These are phyloP conservation scores for Odocoileus virginianus DNA, from an alignment of 2,113 vertebrate species.

Conservation along the genomic window DNA sequence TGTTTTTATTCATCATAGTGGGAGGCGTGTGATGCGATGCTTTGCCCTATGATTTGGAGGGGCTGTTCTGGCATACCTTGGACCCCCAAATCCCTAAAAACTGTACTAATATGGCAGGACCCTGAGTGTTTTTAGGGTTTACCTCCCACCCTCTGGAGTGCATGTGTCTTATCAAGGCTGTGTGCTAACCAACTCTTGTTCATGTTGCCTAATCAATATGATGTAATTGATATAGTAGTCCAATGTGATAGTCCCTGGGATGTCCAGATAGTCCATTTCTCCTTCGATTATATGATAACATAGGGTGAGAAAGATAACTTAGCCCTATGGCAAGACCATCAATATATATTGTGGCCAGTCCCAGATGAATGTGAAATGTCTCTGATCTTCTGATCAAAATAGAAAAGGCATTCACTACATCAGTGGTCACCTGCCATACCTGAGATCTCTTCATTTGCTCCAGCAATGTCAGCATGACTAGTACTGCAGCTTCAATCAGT, in stretches of 20 bases:
- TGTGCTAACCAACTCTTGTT: not conserved
- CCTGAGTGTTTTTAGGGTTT: not conserved
- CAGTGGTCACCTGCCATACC: not conserved
- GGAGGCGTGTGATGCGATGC: not conserved
- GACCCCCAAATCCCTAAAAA: not conserved
- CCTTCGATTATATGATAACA: not conserved
- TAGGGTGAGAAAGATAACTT: not conserved
- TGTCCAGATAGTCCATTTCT: conserved; percentile 14
- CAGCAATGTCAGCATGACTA: not conserved
- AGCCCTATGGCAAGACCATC: not conserved
- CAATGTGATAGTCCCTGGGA: conserved; percentile 10
- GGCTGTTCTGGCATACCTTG: not conserved
- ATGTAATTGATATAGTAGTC: not conserved
- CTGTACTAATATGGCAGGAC: not conserved
- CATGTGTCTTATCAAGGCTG: conserved; percentile 4
- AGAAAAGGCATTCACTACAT: not conserved
- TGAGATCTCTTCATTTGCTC: conserved; percentile 2
- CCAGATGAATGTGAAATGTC: not conserved
- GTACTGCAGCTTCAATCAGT: not conserved
- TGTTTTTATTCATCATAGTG: not conserved
- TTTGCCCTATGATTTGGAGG: not conserved
- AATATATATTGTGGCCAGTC: not conserved
- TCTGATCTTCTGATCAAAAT: conserved; percentile 34
- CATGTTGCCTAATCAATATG: conserved; percentile 15
- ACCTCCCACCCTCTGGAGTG: not conserved